These are phyloP conservation scores for Thryonomys swinderianus DNA, from an alignment of 2,113 vertebrate species.

Conservation along the genomic window DNA sequence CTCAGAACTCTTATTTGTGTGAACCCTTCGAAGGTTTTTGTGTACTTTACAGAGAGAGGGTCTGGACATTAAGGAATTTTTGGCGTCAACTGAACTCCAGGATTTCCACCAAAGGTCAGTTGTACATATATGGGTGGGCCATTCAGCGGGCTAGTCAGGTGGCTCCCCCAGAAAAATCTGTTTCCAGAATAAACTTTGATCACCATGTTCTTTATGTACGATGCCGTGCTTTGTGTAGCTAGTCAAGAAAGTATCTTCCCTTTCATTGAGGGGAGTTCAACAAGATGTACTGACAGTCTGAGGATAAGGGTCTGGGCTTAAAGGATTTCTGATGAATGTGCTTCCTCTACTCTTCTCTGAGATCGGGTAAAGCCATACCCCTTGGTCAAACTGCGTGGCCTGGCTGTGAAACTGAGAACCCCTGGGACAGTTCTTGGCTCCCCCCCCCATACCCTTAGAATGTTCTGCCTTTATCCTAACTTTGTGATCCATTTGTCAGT, in stretches of 20 bases:
- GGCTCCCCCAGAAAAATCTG: neutral
- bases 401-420: neutral
- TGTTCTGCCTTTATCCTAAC: neutral
- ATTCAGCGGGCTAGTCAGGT: neutral
- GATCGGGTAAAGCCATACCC: neutral
- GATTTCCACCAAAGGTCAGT: constrained; percentile 37
- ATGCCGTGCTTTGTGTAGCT: neutral
- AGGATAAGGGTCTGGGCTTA: neutral
- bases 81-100: neutral
- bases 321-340: neutral
- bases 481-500: neutral
- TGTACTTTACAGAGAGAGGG: neutral
- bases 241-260: neutral
- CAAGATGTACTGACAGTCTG: neutral
- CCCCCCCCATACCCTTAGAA: constrained; percentile 18
- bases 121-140: neutral
- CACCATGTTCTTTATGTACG: neutral
- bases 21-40: neutral
- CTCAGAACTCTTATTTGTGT: neutral
- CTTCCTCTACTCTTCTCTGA: neutral
- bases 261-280: neutral
- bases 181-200: neutral
- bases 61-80: constrained; percentile 18
- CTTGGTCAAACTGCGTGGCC: neutral
- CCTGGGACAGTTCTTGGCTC: neutral